Conservation (phyloP, 2,113 vertebrate species). For the Cyanistes caeruleus region DNA sequence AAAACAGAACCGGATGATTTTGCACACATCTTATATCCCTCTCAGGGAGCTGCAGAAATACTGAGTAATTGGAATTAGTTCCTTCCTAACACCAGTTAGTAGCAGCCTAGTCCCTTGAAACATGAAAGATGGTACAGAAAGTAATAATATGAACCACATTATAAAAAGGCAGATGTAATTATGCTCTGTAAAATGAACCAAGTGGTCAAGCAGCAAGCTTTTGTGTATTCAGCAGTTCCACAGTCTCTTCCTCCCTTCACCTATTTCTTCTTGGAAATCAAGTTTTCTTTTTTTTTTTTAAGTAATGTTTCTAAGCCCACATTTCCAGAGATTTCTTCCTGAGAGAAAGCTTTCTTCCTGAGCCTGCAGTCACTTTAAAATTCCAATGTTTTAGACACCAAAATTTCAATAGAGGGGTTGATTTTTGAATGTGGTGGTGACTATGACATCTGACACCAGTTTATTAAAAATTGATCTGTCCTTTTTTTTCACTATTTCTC, state of each 20-base stretch:
- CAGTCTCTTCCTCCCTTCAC: neutral
- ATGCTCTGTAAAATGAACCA: neutral
- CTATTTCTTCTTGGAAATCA: neutral
- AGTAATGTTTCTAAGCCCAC: neutral
- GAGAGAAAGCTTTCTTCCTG: neutral
- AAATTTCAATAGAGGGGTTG: neutral
- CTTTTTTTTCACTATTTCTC: neutral
- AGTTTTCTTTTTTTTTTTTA: neutral
- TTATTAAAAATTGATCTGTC: neutral
- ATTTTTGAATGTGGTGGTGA: neutral
- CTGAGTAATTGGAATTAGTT: constrained; percentile 1
- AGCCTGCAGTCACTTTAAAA: neutral
- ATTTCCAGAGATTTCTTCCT: neutral
- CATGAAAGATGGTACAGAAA: constrained; percentile 14
- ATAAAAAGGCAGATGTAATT: constrained; percentile 33
- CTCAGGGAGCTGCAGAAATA: neutral
- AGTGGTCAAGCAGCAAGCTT: constrained; percentile 32
- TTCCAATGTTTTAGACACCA: neutral
- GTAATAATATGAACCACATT: constrained; percentile 18
- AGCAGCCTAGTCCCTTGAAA: constrained; percentile 29
- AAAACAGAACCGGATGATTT: neutral
- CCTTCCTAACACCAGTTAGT: neutral
- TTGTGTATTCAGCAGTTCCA: constrained; percentile 19
- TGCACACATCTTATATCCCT: neutral
- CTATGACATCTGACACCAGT: neutral